Conservation (phyloP, 1,140 invertebrate genomes). For the Nephotettix cincticeps region DNA sequence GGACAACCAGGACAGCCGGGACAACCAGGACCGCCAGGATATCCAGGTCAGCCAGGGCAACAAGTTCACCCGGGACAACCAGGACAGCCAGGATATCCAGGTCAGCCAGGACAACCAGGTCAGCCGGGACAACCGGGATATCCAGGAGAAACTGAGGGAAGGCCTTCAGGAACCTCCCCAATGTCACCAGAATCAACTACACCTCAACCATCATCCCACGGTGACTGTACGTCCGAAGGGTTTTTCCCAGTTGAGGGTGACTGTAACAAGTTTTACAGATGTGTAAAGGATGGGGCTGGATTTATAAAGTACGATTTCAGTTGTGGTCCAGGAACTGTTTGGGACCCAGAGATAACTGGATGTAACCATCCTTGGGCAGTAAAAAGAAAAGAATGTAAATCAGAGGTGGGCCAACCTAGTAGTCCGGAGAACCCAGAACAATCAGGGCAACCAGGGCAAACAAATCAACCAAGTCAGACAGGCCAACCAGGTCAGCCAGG, state of each 20-base stretch:
- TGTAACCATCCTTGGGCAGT: constrained; percentile 53
- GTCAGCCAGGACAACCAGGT: not conserved
- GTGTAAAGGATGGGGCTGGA: constrained; percentile 47
- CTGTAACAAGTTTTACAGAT: constrained; percentile 50
- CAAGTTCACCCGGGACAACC: not conserved
- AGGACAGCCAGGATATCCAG: not conserved
- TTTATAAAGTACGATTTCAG: constrained; percentile 49
- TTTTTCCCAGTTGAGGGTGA: constrained; percentile 52
- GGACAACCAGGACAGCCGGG: not conserved
- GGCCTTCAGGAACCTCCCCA: not conserved
- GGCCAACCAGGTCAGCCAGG: no score
- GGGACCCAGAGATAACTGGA: constrained; percentile 49
- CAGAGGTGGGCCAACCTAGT: no score
- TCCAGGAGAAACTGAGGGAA: not conserved
- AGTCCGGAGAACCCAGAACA: not conserved
- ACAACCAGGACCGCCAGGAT: not conserved
- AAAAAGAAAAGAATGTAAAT: constrained; percentile 35
- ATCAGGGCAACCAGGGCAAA: not conserved
- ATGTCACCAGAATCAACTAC: not conserved
- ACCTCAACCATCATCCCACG: not conserved
- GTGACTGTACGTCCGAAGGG: constrained; percentile 54
- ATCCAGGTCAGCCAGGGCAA: not conserved
- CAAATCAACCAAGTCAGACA: not conserved
- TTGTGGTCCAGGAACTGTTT: constrained; percentile 50
- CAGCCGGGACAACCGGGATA: not conserved